Base-by-base conservation (phyloP, 2,888 invertebrate genomes). In the Phorcus lineatus region DNA sequence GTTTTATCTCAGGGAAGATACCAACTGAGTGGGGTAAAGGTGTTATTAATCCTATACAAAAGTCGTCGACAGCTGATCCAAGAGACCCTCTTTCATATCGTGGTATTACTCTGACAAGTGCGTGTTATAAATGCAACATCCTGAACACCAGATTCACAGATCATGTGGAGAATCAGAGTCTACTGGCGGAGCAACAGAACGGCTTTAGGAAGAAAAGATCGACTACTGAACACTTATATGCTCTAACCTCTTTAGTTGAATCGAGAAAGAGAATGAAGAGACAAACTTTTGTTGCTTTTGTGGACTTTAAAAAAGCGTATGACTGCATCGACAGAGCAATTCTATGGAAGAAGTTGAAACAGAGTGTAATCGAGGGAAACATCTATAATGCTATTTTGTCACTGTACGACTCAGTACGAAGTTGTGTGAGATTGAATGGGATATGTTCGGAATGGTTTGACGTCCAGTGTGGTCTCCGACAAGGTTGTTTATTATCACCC, bases 21-120 rank as follows among this genome's bases (percentile, higher is more conserved):
- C 47, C 47, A 47, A 36, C 36, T 4, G 36, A 36, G 31, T 62
- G 24, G 82, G 66, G 78, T 36, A 78, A 78, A 57, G 53, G 62
- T 47, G 70, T 78, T 9, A 80, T 81, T 28, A 81, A 81, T 19
- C 83, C 82, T 0, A 77, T 82, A n/a, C 82, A 78, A 6, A 80
- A 82, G 40, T 77, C 82, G 17, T 67, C 75, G n/a, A 77, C 70
- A 75, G 66, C 62, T 17, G 74, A 82, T 53, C 52, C 76, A 17
- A 66, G 82, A 47, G 79, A 81, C 28, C 80, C 80, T 11, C 4
- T 81, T n/a, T 77, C 80, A 19, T 83, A 81, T 28, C 77, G 81
- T 70, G 78, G 78, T n/a, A 79, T 83, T 36, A 22, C 78, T 16
- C 54, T 80, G 9, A 67, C 81, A 9, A 62, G 53, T 24, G 24